These are phyloP conservation scores for Peromyscus aztecus DNA, from an alignment of 2,797 vertebrate species.

Conservation along the genomic window DNA sequence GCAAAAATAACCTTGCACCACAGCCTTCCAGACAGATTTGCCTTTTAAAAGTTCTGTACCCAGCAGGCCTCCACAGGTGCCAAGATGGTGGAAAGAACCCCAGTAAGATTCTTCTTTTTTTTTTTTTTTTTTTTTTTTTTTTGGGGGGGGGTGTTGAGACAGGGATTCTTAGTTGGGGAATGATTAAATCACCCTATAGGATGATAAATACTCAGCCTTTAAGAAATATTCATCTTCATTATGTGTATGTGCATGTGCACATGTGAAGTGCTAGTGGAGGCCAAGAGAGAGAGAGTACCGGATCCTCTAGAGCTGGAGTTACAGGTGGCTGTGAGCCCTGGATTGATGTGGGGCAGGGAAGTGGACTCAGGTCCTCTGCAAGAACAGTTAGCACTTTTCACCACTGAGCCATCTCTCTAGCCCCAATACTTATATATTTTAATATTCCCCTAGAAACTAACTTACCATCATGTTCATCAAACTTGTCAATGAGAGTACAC, in stretches of 20 bases:
- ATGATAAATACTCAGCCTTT: not conserved
- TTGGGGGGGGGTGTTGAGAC: no score
- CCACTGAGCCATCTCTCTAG: not conserved
- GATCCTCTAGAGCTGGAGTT: not conserved
- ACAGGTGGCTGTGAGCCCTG: not conserved
- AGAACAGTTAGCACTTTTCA: not conserved
- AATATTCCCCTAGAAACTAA: not conserved
- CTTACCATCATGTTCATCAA: constrained; percentile 97
- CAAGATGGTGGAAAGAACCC: not conserved
- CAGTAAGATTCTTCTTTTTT: not conserved
- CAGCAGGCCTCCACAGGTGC: not conserved
- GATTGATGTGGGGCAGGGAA: not conserved
- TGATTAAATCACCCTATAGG: not conserved
- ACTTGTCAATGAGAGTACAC: constrained; percentile 99
- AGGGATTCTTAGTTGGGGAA: not conserved
- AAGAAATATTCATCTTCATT: not conserved
- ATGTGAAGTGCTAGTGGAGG: not conserved
- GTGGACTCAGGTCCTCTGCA: not conserved
- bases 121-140: no score
- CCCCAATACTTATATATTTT: not conserved
- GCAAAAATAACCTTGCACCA: not conserved
- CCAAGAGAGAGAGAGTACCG: not conserved
- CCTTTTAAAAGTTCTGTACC: not conserved
- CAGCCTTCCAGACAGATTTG: not conserved
- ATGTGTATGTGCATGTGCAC: not conserved